Evolutionary conservation across 2,888 invertebrate genomes (phyloP).

Genomic region (Ornithoptera alexandrae): DNA sequence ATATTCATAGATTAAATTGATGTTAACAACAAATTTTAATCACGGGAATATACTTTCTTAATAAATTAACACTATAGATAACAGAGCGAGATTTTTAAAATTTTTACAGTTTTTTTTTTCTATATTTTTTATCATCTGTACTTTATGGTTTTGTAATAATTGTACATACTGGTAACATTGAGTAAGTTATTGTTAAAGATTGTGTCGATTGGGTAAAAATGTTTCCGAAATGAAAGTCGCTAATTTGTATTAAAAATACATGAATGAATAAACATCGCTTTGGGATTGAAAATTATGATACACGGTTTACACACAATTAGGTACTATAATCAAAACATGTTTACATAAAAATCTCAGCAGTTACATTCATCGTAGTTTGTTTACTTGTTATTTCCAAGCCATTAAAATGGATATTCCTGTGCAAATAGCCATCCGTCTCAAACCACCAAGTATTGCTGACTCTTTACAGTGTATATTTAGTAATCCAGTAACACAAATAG

Average conservation of each 20-base stretch:
- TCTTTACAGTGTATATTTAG: conserved; percentile 81
- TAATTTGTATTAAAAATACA: not conserved
- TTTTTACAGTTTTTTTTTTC: no score
- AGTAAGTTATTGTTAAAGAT: not conserved
- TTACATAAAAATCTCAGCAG: not conserved
- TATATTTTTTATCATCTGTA: no score
- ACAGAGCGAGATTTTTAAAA: no score
- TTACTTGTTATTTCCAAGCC: conserved; percentile 13
- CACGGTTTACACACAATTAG: not conserved
- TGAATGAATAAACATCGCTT: not conserved
- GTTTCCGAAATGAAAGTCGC: not conserved
- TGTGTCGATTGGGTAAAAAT: not conserved
- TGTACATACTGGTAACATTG: no score
- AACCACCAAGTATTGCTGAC: conserved; percentile 78
- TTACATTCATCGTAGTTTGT: conserved; percentile 11
- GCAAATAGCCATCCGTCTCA: conserved; percentile 85
- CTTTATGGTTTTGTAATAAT: no score
- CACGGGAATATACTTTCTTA: no score
- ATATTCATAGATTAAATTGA: no score
- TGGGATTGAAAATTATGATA: not conserved
- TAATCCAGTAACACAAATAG: conserved; percentile 79
- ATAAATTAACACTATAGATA: no score
- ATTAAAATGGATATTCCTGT: conserved; percentile 85
- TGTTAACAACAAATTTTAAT: no score
- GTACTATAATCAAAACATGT: conserved; percentile 3